These are phyloP conservation scores for Melanotaenia boesemani DNA, from an alignment of 2,797 vertebrate genomes.

Conservation along the genomic window DNA sequence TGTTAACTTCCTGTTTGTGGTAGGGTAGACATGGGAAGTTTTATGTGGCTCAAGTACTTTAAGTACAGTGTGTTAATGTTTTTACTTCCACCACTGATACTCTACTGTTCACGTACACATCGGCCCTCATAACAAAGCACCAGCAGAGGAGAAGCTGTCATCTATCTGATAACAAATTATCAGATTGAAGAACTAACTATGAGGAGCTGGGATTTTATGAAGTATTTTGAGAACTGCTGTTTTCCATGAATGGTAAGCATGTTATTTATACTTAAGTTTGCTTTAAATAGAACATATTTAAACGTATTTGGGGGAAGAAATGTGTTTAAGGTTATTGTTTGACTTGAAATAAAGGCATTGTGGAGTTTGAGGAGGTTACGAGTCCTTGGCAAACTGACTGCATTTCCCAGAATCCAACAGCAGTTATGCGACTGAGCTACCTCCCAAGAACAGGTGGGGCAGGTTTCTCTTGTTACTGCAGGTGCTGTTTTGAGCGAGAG, in stretches of 20 bases:
- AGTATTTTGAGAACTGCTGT: neutral
- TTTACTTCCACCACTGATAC: neutral
- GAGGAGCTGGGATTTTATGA: neutral
- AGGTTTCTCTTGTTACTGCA: constrained; percentile 71
- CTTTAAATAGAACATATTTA: neutral
- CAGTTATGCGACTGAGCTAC: constrained; percentile 47
- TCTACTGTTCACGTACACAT: neutral
- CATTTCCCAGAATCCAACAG: constrained; percentile 80
- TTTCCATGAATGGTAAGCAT: neutral
- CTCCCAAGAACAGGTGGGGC: constrained; percentile 75
- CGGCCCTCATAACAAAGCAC: neutral
- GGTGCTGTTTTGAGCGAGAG: constrained; percentile 46
- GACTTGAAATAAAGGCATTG: neutral
- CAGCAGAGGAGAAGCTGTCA: no score
- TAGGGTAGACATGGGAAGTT: neutral
- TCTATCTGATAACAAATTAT: neutral
- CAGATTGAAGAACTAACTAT: neutral
- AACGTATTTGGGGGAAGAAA: neutral
- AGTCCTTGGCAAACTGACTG: constrained; percentile 52
- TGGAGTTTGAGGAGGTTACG: neutral
- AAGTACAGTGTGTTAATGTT: neutral
- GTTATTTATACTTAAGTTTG: neutral
- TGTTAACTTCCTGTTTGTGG: neutral
- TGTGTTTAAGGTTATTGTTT: neutral
- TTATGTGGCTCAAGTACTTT: no score